phyloP scores from a whole-genome alignment of 2,113 vertebrate species.

The Hystrix brachyura region DNA sequence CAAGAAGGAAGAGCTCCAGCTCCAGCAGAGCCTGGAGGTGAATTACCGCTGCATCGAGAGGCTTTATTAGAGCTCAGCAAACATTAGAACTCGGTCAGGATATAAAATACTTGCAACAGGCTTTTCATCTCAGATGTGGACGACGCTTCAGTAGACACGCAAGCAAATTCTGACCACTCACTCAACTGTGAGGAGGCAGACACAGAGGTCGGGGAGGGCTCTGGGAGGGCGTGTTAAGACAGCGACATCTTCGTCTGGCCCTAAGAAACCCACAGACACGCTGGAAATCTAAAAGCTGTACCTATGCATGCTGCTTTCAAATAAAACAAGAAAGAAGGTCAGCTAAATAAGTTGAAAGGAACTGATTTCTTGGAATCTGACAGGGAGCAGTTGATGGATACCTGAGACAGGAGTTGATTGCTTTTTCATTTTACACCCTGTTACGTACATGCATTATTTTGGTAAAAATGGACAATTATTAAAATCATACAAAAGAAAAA shows the following conservation, averaged over 20 bases:
- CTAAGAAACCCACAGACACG: not conserved
- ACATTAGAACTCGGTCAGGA: not conserved
- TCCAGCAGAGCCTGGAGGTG: not conserved
- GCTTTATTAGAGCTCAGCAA: not conserved
- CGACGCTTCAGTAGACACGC: not conserved
- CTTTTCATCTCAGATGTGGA: not conserved
- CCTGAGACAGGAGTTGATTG: not conserved
- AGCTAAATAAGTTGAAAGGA: not conserved
- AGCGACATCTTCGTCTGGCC: not conserved
- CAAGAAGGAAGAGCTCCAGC: not conserved
- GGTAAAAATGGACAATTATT: not conserved
- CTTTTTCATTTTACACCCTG: slow-evolving; percentile 2
- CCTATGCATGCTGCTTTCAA: slow-evolving; percentile 35
- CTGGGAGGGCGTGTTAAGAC: not conserved
- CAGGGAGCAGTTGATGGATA: rapidly evolving
- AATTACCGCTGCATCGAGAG: not conserved
- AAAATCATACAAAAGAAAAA: not conserved
- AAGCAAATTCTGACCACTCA: not conserved
- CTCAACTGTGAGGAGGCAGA: not conserved
- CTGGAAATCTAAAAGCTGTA: not conserved
- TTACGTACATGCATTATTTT: not conserved
- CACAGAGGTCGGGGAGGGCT: not conserved
- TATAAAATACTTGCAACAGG: not conserved
- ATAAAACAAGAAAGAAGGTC: slow-evolving; percentile 26
- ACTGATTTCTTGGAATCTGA: slow-evolving; percentile 21